Base-by-base conservation (phyloP, 2,888 invertebrate species). In the Idaea straminata region DNA sequence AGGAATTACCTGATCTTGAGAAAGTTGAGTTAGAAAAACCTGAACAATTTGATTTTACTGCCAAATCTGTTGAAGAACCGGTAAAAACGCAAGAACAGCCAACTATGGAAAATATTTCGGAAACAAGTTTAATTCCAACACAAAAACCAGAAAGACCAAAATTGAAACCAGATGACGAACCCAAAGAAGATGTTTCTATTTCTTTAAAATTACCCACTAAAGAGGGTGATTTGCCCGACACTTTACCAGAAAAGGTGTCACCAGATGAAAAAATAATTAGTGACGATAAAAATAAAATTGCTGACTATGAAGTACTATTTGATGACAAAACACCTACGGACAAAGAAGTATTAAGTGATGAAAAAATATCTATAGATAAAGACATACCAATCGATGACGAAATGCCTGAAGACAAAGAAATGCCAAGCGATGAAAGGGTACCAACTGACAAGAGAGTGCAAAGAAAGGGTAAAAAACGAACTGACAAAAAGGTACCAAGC, bases 1-100 rank as follows among this genome's bases (percentile, higher is more conserved):
- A 89, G 0, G 90, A 93, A 73, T 87, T 94, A 57, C 84, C 92
- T 3, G 94, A 94, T 69, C 83, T 92, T 64, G 91, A 93, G 64
- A 83, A 87, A 64, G 79, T 83, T 0, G 89, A 94, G 62, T 82
- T 95, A 59, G 95, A 95, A 83, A 89, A 93, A 77, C 83, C 88
- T 2, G 88, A 89, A 69, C 74, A 77, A 67, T 80, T 83, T 64
- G 80, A 82, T 38, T 83, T 80, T 35, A 78, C 70, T 35, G 74
- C 63, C 6, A 69, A 68, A 64, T 13, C 63, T 15, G 80, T 81
- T 69, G 38, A 6, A 4, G 70, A 71, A 64, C 5, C 38, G 16
- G 57, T 62, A n/a, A 62, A 65, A 59, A 57, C 57, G 47, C 47
- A 10, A 47, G 47, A 47, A 47, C 47, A 47, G 13, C 47, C 10